Conservation (phyloP, 2,113 vertebrate genomes). For the Poecile atricapillus region DNA sequence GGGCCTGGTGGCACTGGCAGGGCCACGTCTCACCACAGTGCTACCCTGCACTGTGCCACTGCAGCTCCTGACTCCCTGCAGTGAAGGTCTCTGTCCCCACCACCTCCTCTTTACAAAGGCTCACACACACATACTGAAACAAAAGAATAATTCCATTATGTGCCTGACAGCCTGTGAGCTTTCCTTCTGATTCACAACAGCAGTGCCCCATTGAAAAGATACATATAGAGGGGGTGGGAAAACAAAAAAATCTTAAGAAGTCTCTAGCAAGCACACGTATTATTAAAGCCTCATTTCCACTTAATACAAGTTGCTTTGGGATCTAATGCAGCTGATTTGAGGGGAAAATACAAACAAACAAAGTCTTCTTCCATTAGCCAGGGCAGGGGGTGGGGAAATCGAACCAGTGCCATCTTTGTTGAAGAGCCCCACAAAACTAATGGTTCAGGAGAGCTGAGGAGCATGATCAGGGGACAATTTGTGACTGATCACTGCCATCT, state of each 20-base stretch:
- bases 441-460: not conserved
- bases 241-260: not conserved
- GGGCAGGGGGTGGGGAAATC: not conserved
- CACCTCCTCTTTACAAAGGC: constrained; percentile 28
- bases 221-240: not conserved
- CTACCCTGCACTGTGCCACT: not conserved
- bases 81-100: not conserved
- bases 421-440: not conserved
- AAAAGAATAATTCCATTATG: constrained; percentile 11
- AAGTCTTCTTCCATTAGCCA: not conserved
- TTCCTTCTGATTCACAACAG: not conserved
- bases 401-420: not conserved
- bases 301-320: constrained; percentile 21
- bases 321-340: constrained; percentile 21
- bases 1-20: not conserved
- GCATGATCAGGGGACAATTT: not conserved
- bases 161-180: not conserved
- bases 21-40: not conserved
- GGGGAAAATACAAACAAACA: not conserved
- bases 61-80: not conserved
- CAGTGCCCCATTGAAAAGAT: not conserved
- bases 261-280: not conserved
- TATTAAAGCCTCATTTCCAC: constrained; percentile 26
- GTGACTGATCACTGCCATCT: constrained; percentile 19
- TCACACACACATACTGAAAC: not conserved